Base-by-base conservation (phyloP, 2,797 vertebrate species). In the Carapus acus region DNA sequence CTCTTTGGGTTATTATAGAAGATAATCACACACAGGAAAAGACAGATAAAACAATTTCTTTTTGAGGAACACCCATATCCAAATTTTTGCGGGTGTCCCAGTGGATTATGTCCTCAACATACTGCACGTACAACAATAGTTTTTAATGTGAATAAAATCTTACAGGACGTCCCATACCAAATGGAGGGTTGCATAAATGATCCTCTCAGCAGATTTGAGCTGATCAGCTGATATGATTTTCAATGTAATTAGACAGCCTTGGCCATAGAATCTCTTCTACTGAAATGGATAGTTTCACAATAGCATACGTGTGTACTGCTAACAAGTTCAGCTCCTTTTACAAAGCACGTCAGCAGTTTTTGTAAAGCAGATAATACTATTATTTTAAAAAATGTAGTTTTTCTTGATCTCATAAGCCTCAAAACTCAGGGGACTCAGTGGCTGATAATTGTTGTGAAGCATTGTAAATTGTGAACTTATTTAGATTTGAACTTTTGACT, bases 21-120 rank as follows among this genome's bases (percentile, higher is more conserved):
- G 65, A 77, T 78, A 82, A 83, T 71, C 61, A 78, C 59, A 65
- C 58, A 59, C 71, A 77, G 73, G 69, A 77, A 71, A 77, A 62
- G 64, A 49, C 59, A 74, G 79, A 77, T 84, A 79, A 80, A 73
- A 70, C 68, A 24, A 31, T 64, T 52, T 69, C 62, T 58, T 64
- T 70, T 77, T 69, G 67, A 73, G 76, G 76, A 81, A 70, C 69
- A 73, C 69, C 65, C 65, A 43, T 54, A 62, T 71, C 67, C 60
- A 64, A 74, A 53, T 73, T 56, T 55, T 47, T 37, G 43, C 47
- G 39, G 46, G 44, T 62, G 36, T 71, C 69, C 69, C 62, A 44
- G 57, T 43, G 66, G 67, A 65, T 55, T 69, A 4, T 56, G 44
- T 65, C 59, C 67, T 60, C 24, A 42, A 56, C 58, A 57, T 38